A percentile compares a stretch with the other conserved stretches of the same genome.
Evolutionary conservation across 2,888 invertebrate species (phyloP).

Genomic region (Dasysyrphus albostriatus): DNA sequence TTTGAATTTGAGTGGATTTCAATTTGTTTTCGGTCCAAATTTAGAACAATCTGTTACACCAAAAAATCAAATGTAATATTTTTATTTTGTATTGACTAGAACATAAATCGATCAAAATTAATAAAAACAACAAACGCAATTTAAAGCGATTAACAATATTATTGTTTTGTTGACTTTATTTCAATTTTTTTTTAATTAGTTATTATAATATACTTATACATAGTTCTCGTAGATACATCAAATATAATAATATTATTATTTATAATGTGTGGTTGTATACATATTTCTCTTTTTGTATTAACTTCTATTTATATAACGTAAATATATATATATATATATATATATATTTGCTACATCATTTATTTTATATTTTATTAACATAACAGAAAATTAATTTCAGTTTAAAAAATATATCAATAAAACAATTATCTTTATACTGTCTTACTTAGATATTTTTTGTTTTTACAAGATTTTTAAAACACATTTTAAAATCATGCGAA

Average conservation of each 20-base stretch:
- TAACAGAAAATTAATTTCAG: constrained; percentile 26
- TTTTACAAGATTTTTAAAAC: constrained; percentile 24
- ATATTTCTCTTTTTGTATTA: constrained; percentile 29
- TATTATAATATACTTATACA: constrained; percentile 42
- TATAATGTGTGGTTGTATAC: constrained; percentile 49
- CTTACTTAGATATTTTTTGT: constrained; percentile 19
- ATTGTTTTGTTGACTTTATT: constrained; percentile 66
- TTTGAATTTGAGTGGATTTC: no score
- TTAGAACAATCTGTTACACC: no score
- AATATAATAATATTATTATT: constrained; percentile 62
- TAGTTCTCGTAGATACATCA: constrained; percentile 65
- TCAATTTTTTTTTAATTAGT: constrained; percentile 57
- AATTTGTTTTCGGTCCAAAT: no score
- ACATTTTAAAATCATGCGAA: constrained; percentile 22
- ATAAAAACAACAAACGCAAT: not conserved
- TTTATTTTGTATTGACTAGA: no score
- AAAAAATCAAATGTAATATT: no score
- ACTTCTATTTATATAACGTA: constrained; percentile 45
- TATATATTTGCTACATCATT: constrained; percentile 17
- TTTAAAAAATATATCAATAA: constrained; percentile 30
- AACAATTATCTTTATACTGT: constrained; percentile 34
- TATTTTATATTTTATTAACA: constrained; percentile 45
- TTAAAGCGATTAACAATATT: constrained; percentile 68
- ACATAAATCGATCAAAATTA: not conserved
- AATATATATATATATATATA: constrained; percentile 60